phyloP scores from a whole-genome alignment of 2,888 invertebrate species.

The Leucophenga montana region DNA sequence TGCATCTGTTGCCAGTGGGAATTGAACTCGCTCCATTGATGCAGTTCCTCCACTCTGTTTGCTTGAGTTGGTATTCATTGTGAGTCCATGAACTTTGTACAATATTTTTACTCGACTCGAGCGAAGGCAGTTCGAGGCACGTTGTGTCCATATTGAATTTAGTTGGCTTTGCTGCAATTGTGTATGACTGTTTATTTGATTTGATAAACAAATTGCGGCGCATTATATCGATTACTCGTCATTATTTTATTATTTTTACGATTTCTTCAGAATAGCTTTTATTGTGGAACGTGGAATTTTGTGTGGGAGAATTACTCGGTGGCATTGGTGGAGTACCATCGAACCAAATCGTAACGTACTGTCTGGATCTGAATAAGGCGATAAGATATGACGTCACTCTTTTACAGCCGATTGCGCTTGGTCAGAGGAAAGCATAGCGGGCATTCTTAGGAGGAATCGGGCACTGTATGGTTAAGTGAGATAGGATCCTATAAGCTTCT shows the following conservation, averaged over 20 bases:
- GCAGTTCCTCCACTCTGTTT: not conserved
- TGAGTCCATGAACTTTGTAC: not conserved
- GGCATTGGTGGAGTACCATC: no score
- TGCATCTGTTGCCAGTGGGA: not conserved
- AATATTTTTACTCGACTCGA: not conserved
- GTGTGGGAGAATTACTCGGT: no score
- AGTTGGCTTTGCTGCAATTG: not conserved
- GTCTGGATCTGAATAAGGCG: no score
- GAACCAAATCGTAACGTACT: no score
- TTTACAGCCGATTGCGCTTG: no score
- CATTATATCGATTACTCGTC: conserved; percentile 61
- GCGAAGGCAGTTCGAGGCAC: not conserved
- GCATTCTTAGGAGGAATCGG: no score
- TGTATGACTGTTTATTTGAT: not conserved
- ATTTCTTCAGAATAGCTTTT: not conserved
- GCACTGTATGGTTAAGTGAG: no score
- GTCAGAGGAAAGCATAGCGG: no score
- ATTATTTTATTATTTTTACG: conserved; percentile 53
- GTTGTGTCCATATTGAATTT: conserved; percentile 12
- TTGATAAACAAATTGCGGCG: conserved; percentile 58
- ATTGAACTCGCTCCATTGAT: not conserved
- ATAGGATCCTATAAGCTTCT: no score
- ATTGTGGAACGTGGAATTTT: no score
- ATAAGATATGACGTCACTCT: no score
- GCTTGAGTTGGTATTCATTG: not conserved